Percentiles rank a stretch among this genome's conserved stretches.
phyloP scores from a whole-genome alignment of 2,797 vertebrate genomes.

The Pempheris klunzingeri region DNA sequence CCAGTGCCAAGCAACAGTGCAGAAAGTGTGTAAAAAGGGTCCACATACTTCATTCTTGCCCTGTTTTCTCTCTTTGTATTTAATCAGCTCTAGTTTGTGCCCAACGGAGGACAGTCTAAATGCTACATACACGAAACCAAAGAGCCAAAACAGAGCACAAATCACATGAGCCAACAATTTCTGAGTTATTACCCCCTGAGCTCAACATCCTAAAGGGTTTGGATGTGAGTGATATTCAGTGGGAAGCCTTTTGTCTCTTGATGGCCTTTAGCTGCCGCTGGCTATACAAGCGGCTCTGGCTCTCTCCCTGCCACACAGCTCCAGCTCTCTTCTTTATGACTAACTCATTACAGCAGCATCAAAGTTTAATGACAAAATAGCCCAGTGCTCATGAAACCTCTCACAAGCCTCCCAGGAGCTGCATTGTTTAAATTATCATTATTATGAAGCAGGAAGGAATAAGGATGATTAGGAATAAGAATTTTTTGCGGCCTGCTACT shows the following conservation, averaged over 20 bases:
- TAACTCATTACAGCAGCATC: conserved; percentile 78
- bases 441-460: conserved; percentile 53
- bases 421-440: conserved; percentile 67
- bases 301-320: conserved; percentile 37
- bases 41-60: neutral
- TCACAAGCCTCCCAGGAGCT: conserved; percentile 53
- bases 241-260: conserved; percentile 68
- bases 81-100: conserved; percentile 17
- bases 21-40: neutral
- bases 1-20: neutral
- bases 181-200: conserved; percentile 33
- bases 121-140: conserved; percentile 1
- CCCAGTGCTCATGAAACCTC: conserved; percentile 60
- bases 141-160: conserved; percentile 21
- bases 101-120: neutral
- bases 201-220: conserved; percentile 37
- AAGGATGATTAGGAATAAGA: too few relatives aligned
- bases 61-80: neutral
- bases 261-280: conserved; percentile 66
- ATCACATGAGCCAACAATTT: conserved; percentile 29
- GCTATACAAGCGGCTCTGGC: conserved; percentile 61
- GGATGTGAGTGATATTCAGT: conserved; percentile 63
- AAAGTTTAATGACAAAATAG: conserved; percentile 80
- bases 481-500: conserved; percentile 15
- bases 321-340: conserved; percentile 67